Percentiles rank a stretch among this genome's conserved stretches.
Conservation (phyloP, 2,113 vertebrate species). For the Nanorana parkeri region DNA sequence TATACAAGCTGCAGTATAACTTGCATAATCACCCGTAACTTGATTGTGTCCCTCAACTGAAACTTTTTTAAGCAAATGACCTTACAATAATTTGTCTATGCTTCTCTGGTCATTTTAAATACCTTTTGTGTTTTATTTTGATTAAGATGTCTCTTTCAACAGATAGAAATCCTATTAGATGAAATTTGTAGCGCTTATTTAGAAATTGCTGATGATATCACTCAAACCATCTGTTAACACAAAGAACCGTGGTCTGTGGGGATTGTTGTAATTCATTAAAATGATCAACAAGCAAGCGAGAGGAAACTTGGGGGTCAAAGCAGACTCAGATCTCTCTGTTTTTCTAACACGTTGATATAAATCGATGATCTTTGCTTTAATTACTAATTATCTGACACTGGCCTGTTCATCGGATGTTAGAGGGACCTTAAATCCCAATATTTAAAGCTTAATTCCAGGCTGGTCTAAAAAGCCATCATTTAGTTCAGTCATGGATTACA, state of each 20-base stretch:
- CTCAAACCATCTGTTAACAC: conserved; percentile 14
- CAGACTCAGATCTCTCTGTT: not conserved
- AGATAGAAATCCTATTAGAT: not conserved
- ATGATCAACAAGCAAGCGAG: conserved; percentile 21
- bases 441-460: no score
- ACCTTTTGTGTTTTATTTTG: not conserved
- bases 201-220: conserved; percentile 25
- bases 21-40: no score
- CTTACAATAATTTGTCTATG: no score
- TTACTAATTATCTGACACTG: conserved; percentile 28
- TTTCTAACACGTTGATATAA: not conserved
- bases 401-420: conserved; percentile 4
- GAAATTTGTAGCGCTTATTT: conserved; percentile 17
- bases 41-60: no score
- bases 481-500: no score
- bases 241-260: conserved; percentile 1
- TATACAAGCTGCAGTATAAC: no score
- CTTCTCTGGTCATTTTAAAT: no score
- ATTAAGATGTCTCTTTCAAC: not conserved
- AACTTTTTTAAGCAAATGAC: no score
- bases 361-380: conserved; percentile 6
- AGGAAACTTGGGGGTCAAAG: conserved; percentile 18
- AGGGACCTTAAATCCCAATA: no score
- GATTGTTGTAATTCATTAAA: conserved; percentile 29
- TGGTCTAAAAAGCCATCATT: no score